Percentiles rank a stretch among this genome's conserved stretches.
phyloP scores from a whole-genome alignment of 2,113 vertebrate species.

The Dicaeum eximium region DNA sequence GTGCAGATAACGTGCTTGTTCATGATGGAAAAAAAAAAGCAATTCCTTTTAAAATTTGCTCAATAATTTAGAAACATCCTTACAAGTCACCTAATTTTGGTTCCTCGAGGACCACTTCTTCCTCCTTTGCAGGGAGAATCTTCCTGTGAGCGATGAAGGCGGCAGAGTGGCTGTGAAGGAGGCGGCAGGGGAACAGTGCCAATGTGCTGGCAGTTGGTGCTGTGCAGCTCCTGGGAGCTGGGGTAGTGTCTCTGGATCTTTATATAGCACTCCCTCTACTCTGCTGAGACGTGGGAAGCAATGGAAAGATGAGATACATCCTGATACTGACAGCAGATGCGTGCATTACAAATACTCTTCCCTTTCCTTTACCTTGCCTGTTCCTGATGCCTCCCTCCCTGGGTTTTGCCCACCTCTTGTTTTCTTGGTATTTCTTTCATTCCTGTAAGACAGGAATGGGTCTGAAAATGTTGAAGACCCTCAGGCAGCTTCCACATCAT shows the following conservation, averaged over 20 bases:
- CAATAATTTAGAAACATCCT: not conserved
- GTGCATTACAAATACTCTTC: not conserved
- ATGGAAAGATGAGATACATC: not conserved
- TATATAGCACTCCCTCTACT: not conserved
- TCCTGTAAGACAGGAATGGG: not conserved
- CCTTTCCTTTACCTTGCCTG: not conserved
- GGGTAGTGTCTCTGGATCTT: not conserved
- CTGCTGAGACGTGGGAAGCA: not conserved
- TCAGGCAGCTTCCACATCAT: not conserved
- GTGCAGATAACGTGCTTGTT: not conserved
- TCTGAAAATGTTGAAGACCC: not conserved
- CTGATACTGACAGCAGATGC: not conserved
- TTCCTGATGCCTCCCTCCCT: not conserved
- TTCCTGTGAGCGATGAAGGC: rapidly evolving
- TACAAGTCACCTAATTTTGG: not conserved
- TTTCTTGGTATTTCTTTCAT: not conserved
- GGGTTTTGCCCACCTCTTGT: not conserved
- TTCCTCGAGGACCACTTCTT: not conserved
- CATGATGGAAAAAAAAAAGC: not conserved
- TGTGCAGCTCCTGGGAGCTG: not conserved
- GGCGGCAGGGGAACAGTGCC: not conserved
- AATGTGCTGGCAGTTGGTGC: not conserved
- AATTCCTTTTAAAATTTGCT: not conserved
- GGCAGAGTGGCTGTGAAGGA: not conserved
- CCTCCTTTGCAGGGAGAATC: not conserved